Evolutionary conservation across 2,888 invertebrate genomes (phyloP).

Genomic region (Erannis defoliaria): DNA sequence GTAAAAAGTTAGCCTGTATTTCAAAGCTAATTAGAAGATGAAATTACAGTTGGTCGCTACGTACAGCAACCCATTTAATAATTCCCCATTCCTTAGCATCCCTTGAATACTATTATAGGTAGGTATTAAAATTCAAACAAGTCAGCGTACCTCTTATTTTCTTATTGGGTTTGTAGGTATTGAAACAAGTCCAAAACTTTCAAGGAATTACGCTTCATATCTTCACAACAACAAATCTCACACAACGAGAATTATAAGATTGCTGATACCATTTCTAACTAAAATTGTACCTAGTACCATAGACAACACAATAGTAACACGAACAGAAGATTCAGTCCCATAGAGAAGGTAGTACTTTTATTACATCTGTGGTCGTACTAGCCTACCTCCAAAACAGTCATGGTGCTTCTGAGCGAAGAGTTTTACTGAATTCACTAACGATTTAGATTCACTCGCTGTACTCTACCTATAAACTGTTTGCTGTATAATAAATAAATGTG

Average conservation of each 20-base stretch:
- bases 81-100: neutral
- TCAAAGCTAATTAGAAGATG: slow-evolving; percentile 19
- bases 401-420: neutral
- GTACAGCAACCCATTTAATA: neutral
- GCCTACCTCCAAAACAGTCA: no score
- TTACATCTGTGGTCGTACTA: no score
- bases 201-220: neutral
- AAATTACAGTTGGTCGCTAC: slow-evolving; percentile 17
- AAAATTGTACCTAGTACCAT: neutral
- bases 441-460: neutral
- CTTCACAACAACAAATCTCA: no score
- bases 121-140: slow-evolving; percentile 1
- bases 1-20: slow-evolving; percentile 12
- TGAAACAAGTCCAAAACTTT: neutral
- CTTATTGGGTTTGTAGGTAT: neutral
- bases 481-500: no score
- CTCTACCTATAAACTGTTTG: neutral
- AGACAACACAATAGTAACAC: slow-evolving; percentile 1
- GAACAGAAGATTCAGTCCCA: no score
- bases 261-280: neutral
- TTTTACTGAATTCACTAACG: slow-evolving; percentile 6
- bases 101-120: neutral
- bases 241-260: neutral
- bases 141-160: no score
- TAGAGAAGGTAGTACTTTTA: no score